Evolutionary conservation across 2,113 vertebrate genomes (phyloP), one percentile per base, ranked within the genome.

Genomic region (Ranitomeya variabilis): DNA sequence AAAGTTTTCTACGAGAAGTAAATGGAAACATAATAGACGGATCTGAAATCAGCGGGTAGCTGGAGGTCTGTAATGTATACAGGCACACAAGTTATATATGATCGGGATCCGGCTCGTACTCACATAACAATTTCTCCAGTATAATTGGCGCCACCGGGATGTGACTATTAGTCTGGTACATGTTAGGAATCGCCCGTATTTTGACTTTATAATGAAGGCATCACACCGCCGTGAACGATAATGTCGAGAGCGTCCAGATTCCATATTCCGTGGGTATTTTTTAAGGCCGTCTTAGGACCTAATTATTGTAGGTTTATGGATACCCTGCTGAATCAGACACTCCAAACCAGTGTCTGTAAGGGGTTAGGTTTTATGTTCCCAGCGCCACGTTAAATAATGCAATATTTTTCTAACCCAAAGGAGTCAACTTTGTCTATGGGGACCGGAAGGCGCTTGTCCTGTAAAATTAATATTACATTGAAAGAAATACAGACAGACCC

Each of bases 221-320:
- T 74, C 15, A 10, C 31, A 74, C 12, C 9, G 31, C 52, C 73
- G 8, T 51, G 73, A 76, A 14, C 15, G 6, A 73, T 73, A 37
- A 37, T 37, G 12, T 9, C n/a, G 11, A 69, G 11, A 45, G 7
- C 71, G 21, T 57, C 59, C 57, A 2, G 15, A 1, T 18, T 37
- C 60, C 2, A 9, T 21, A 45, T 82, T 62, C 80, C 21, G 59
- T 6, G 16, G 59, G 37, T 82, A 45, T 55, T 82, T 45, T 83
- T 83, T 66, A 67, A 19, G 80, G 13, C 12, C 18, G 60, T 83
- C 80, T 45, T 51, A 60, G 80, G 80, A 83, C 60, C 80, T 83
- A 21, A 83, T 83, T 83, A 83, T 67, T 66, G 80, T 14, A 66
- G 80, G 31, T 21, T 76, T 66, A 66, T 66, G 13, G 80, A 52